Evolutionary conservation across 1,140 invertebrate genomes (phyloP), one percentile per base, ranked within the genome.

Genomic region (Drosophila miranda): DNA sequence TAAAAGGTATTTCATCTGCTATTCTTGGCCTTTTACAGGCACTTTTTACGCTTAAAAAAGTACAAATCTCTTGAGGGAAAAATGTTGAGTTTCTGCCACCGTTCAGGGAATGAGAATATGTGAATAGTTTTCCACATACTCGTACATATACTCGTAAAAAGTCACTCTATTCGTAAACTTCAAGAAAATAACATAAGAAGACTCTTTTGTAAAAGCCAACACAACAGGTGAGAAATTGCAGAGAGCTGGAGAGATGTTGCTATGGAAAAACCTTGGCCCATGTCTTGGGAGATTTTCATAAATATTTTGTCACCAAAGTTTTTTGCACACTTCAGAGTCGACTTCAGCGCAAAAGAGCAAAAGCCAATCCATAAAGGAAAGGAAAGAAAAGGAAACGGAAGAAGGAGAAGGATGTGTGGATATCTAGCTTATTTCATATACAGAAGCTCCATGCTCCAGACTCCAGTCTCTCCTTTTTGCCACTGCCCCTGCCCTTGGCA

Each of bases 221-320:
- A 63, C 58, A 53, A 52, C 59, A 55, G 60, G 75, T 75, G 66
- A 59, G n/a, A 23, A 51, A 41, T 49, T 49, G 21, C 42, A 16
- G 16, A 16, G 16, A 16, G 30, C 34, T 38, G 34, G 11, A 38
- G 11, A 11, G 30, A 11, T 34, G 30, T 34, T 34, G 9, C 9
- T 13, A 38, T 11, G 1, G 11, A 5, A 38, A 38, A 38, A 13
- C 50, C 57, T 79, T 75, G 55, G 57, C 26, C 11, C 46, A 14
- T 42, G 34, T 62, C 19, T 16, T 16, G 14, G 56, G 53, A 53
- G 16, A 63, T 59, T 84, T 72, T 48, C 58, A 66, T 61, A 68
- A 83, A 82, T 69, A 78, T 82, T 82, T 74, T 75, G 68, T 81
- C 58, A 46, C 52, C 63, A 19, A 68, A 68, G 19, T 19, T 19